Evolutionary conservation across 1,140 invertebrate species (phyloP), one percentile per base, ranked within the genome.

Genomic region (Drosophila kanapiae): DNA sequence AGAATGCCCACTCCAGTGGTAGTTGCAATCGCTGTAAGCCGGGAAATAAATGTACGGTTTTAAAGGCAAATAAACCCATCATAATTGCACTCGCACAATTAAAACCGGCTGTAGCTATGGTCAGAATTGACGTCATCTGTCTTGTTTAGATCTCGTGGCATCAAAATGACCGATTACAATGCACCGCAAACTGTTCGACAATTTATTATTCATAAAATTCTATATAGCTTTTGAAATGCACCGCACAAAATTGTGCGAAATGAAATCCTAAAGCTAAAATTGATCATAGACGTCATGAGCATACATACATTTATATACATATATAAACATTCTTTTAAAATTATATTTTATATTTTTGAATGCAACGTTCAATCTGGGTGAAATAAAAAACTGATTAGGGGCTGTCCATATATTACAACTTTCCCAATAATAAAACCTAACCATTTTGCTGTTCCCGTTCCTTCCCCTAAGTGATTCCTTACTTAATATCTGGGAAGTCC

Each of bases 91-190:
- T 37, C 6, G 11, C 9, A 67, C 37, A 67, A 51, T 51, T 38
- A 18, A 59, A 37, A 29, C 49, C n/a, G 49, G 13, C 71, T 65
- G 42, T 60, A 37, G 33, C 2, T 54, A 70, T 75, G 59, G n/a
- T 27, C 27, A 48, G 27, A 40, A 75, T 54, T 75, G 72, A 57
- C 69, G 72, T 75, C 51, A 75, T 57, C 29, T n/a, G 67, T 67
- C 71, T 64, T 80, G 64, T 65, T 56, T 51, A 79, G 81, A 83
- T 83, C 72, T 80, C 71, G 72, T 84, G 59, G 62, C 43, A 69
- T 51, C 37, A 38, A 62, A 71, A 71, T 82, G 76, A 80, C 76
- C 65, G 75, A 69, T 69, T 72, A 78, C 49, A 63, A 42, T 18
- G 75, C 64, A 18, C n/a, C 43, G 18, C 43, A 40, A 37, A 14